Conservation (phyloP, 2,888 invertebrate genomes). For the Dasysyrphus albostriatus region DNA sequence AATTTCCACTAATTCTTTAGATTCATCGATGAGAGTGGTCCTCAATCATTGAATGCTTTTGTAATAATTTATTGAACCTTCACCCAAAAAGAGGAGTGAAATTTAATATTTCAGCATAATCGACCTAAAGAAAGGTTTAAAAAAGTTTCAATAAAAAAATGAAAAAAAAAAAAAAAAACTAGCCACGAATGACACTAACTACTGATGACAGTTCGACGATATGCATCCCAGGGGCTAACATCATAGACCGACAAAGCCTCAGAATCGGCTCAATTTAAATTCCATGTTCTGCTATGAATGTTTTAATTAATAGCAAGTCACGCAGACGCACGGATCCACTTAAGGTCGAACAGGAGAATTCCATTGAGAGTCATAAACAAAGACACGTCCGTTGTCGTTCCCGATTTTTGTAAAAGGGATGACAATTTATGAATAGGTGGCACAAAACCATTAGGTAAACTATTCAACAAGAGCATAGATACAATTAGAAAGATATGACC, state of each 20-base stretch:
- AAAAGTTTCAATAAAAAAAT: not conserved
- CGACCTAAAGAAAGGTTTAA: not conserved
- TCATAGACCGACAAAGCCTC: constrained; percentile 45
- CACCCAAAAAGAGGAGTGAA: constrained; percentile 27
- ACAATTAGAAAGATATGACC: constrained; percentile 65
- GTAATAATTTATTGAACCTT: constrained; percentile 48
- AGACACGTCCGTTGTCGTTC: constrained; percentile 12
- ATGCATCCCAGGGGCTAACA: constrained; percentile 18
- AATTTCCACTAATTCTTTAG: constrained; percentile 55
- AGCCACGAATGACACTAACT: constrained; percentile 23
- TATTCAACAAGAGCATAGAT: constrained; percentile 51
- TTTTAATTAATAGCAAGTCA: constrained; percentile 66
- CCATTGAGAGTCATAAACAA: constrained; percentile 57
- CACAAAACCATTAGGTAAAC: constrained; percentile 72
- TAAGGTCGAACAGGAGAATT: constrained; percentile 59
- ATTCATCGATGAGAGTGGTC: constrained; percentile 20
- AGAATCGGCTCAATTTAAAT: constrained; percentile 50
- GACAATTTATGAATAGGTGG: constrained; percentile 57
- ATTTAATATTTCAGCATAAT: constrained; percentile 56
- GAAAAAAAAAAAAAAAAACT: not conserved
- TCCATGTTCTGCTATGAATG: constrained; percentile 55
- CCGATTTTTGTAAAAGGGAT: constrained; percentile 6
- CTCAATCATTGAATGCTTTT: constrained; percentile 33
- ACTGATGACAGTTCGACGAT: constrained; percentile 29
- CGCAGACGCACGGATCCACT: constrained; percentile 58